phyloP scores from a whole-genome alignment of 2,113 vertebrate genomes.

The human (Homo sapiens) region DNA sequence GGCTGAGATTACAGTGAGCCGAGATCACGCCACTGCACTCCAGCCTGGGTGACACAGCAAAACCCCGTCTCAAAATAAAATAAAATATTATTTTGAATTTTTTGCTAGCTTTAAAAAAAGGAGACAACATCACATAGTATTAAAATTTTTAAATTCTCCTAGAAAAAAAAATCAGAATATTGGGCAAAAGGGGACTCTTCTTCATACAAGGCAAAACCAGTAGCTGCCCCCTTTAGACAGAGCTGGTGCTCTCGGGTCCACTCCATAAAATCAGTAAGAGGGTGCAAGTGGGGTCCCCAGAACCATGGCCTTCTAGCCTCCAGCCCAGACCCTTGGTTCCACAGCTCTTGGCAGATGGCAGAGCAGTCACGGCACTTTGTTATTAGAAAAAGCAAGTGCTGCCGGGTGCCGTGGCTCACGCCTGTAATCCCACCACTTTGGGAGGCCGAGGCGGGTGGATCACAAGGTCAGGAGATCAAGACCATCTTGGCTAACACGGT shows the following conservation, averaged over 20 bases:
- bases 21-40: too few species aligned
- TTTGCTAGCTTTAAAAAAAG: neutral
- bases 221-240: neutral
- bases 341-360: neutral
- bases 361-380: neutral
- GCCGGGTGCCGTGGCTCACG: too few species aligned
- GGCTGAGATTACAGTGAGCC: too few species aligned
- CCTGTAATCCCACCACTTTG: too few species aligned
- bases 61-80: too few species aligned
- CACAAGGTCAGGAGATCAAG: too few species aligned
- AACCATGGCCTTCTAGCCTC: neutral
- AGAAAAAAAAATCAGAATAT: neutral
- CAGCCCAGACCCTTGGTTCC: neutral
- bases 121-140: neutral
- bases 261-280: neutral
- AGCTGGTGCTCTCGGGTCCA: neutral
- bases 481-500: too few species aligned
- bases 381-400: neutral
- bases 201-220: neutral
- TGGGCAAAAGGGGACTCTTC: neutral
- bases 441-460: too few species aligned
- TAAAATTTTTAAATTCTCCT: neutral
- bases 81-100: neutral
- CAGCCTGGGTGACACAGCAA: too few species aligned
- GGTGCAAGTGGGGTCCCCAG: neutral